Base-by-base conservation (phyloP, 1,140 invertebrate species). In the Drosophila sturtevanti region DNA sequence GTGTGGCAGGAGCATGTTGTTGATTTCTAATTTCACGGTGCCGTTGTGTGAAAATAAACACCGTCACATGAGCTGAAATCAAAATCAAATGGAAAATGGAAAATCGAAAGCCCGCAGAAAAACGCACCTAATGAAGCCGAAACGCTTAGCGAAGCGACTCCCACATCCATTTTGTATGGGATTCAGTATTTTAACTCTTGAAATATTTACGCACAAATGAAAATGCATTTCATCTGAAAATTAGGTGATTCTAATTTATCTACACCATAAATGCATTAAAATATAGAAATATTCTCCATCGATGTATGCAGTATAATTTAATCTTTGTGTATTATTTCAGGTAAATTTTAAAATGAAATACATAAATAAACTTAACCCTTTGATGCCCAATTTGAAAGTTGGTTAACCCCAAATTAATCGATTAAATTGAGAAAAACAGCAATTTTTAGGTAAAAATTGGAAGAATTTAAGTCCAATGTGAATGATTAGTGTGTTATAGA, bases 11-110 rank as follows among this genome's bases (percentile, higher is more conserved):
- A 66, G 81, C 82, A 72, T 55, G 75, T 78, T 82, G 82, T 79
- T 86, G 82, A 89, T 79, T 89, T 89, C 84, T 89, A 89, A 89
- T 89, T 89, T 89, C 84, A 89, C 84, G 84, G 85, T 84, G 77
- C 41, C 77, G 85, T 75, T 79, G 84, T 89, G 84, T 84, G 84
- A 89, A 89, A 89, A 84, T 87, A 85, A 84, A 87, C 84, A 89
- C 84, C 77, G 72, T 77, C 56, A 72, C 72, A 77, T 77, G 71
- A 34, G 31, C 14, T 22, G 22, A 21, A 22, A 2, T 27, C 21
- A 35, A 14, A 31, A 18, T n/a, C 51, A 24, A 38, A 54, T 22
- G 24, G 80, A 67, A 24, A 38, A 60, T 22, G 24, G 80, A 67
- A 73, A 73, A 34, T 34, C 16, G 77, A 55, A 44, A 56, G 82